phyloP scores from a whole-genome alignment of 1,140 invertebrate species.

The Rhyzopertha dominica region DNA sequence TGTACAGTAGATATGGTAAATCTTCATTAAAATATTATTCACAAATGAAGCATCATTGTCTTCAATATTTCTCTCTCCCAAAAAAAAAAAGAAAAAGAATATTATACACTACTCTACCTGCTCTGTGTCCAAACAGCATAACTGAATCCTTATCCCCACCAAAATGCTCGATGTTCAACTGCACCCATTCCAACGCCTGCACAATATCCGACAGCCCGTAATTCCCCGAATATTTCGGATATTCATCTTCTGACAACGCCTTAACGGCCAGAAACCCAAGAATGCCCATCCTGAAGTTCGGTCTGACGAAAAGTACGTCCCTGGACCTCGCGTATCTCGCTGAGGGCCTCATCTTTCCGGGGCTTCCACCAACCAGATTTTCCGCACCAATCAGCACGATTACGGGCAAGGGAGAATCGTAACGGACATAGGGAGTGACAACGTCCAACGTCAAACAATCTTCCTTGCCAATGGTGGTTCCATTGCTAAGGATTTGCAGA shows the following conservation, averaged over 20 bases:
- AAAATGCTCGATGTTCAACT: slow-evolving; percentile 75
- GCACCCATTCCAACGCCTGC: slow-evolving; percentile 72
- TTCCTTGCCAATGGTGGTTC: slow-evolving; percentile 62
- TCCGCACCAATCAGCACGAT: slow-evolving; percentile 78
- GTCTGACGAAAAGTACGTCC: slow-evolving; percentile 76
- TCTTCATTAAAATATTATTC: no score
- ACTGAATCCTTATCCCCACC: slow-evolving; percentile 72
- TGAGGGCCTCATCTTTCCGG: slow-evolving; percentile 48
- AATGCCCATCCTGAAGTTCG: slow-evolving; percentile 72
- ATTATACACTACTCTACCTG: slow-evolving; percentile 51
- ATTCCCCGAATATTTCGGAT: slow-evolving; percentile 76
- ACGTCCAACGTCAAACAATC: slow-evolving; percentile 79
- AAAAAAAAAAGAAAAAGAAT: no score
- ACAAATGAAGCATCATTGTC: no score
- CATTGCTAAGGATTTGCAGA: slow-evolving; percentile 61
- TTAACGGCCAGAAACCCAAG: slow-evolving; percentile 75
- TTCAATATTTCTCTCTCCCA: no score
- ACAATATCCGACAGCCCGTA: slow-evolving; percentile 79
- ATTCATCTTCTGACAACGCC: slow-evolving; percentile 59
- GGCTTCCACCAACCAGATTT: slow-evolving; percentile 65
- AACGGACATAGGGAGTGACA: slow-evolving; percentile 66
- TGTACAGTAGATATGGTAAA: no score
- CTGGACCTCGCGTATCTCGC: slow-evolving; percentile 54
- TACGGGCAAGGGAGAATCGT: slow-evolving; percentile 69
- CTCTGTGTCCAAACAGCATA: slow-evolving; percentile 74